These are phyloP conservation scores for Drosophila kurseongensis DNA, from an alignment of 1,140 invertebrate species.

Conservation along the genomic window DNA sequence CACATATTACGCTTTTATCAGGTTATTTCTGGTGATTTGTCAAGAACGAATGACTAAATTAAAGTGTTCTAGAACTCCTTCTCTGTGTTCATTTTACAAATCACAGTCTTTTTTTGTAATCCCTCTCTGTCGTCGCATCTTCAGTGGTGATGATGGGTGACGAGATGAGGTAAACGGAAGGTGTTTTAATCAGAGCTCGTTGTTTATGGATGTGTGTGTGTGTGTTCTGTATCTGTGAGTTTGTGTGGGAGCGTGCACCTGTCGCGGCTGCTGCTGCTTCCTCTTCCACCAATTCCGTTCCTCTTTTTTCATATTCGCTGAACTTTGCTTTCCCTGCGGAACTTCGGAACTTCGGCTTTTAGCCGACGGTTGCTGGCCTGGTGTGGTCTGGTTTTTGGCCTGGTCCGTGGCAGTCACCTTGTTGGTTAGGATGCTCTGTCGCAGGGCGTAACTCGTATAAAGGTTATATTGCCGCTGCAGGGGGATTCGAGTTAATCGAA, in stretches of 20 bases:
- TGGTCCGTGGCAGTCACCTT: slow-evolving; percentile 19
- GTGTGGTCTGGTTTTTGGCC: slow-evolving; percentile 3
- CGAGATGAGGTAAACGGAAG: slow-evolving; percentile 23
- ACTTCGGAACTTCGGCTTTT: slow-evolving; percentile 26
- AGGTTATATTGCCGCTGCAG: slow-evolving; percentile 80
- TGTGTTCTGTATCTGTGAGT: slow-evolving; percentile 12
- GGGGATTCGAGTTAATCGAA: slow-evolving; percentile 79
- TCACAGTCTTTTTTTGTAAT: neutral
- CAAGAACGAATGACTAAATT: neutral
- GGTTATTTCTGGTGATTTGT: too few relatives aligned
- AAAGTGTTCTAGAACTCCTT: neutral
- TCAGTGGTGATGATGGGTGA: slow-evolving; percentile 12
- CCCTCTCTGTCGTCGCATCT: slow-evolving; percentile 9
- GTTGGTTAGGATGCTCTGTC: slow-evolving; percentile 26
- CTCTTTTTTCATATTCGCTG: slow-evolving; percentile 22
- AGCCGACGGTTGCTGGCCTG: slow-evolving; percentile 12
- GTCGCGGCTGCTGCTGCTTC: slow-evolving; percentile 15
- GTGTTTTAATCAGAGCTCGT: slow-evolving; percentile 38
- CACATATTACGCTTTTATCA: too few relatives aligned
- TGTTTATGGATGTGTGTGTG: slow-evolving; percentile 20
- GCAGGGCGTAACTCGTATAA: slow-evolving; percentile 71
- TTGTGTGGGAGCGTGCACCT: slow-evolving; percentile 51
- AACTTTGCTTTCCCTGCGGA: slow-evolving; percentile 35
- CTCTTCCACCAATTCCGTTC: slow-evolving; percentile 5
- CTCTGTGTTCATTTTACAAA: neutral